phyloP scores from a whole-genome alignment of 2,888 invertebrate species.

The Tethea ocularis region DNA sequence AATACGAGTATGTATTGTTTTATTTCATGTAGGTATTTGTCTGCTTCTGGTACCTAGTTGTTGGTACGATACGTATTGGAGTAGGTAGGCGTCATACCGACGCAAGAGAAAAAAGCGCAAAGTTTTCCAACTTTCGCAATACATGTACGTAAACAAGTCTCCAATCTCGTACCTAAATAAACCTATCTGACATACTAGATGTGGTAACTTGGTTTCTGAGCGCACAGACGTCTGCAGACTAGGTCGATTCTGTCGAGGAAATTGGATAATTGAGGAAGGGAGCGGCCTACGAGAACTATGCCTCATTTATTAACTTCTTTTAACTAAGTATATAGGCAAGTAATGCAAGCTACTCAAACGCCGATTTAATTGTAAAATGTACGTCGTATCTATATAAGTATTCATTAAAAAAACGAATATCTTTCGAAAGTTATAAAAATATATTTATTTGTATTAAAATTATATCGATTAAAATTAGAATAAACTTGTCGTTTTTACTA shows the following conservation, averaged over 20 bases:
- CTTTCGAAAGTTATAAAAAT: too few relatives aligned
- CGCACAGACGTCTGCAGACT: slow-evolving; percentile 37
- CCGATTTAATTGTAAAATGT: neutral
- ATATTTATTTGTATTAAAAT: neutral
- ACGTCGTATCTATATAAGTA: too few relatives aligned
- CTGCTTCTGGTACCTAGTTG: too few relatives aligned
- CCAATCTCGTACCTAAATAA: slow-evolving; percentile 10
- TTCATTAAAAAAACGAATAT: too few relatives aligned
- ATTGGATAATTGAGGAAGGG: slow-evolving; percentile 80
- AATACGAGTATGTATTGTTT: too few relatives aligned
- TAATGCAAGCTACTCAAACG: neutral
- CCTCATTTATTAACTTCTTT: slow-evolving; percentile 2
- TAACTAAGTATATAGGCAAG: neutral
- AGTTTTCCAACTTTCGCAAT: slow-evolving; percentile 4
- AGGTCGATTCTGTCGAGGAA: slow-evolving; percentile 68
- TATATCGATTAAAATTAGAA: neutral
- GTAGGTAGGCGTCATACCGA: too few relatives aligned
- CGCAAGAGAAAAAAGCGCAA: too few relatives aligned
- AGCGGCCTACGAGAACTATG: slow-evolving; percentile 46
- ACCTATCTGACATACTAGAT: slow-evolving; percentile 16
- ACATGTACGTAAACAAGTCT: slow-evolving; percentile 1
- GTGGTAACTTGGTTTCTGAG: slow-evolving; percentile 21
- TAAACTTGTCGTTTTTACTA: neutral
- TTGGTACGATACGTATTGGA: too few relatives aligned
- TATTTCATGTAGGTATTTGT: too few relatives aligned